These are phyloP conservation scores for Argyresthia albistria DNA, from an alignment of 2,888 invertebrate genomes.

Conservation along the genomic window DNA sequence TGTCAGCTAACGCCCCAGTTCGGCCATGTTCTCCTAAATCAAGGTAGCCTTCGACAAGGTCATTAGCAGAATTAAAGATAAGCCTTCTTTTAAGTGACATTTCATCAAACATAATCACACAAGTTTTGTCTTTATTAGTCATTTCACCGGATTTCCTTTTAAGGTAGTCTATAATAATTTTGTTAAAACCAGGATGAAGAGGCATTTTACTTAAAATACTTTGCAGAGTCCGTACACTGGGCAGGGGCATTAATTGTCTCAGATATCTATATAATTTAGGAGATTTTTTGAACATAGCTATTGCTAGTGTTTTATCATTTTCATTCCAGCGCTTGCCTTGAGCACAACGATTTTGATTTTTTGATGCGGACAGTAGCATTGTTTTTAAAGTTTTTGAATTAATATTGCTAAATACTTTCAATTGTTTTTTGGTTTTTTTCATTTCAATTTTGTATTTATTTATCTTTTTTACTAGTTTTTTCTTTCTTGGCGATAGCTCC, in stretches of 20 bases:
- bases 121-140: slow-evolving; percentile 7
- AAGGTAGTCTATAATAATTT: slow-evolving; percentile 2
- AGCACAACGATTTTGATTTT: background rate
- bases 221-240: slow-evolving; percentile 8
- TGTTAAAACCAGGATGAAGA: slow-evolving; percentile 7
- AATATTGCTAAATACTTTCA: background rate
- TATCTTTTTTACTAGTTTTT: background rate
- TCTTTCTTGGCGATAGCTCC: background rate
- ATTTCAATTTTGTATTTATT: background rate
- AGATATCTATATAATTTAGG: slow-evolving; percentile 8
- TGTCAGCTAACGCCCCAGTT: slow-evolving; percentile 9
- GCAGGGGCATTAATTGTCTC: slow-evolving; percentile 4
- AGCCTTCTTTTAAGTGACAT: slow-evolving; percentile 11
- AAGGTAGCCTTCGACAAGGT: slow-evolving; percentile 13
- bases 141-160: slow-evolving; percentile 4
- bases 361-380: background rate
- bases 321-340: background rate
- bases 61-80: slow-evolving; percentile 5
- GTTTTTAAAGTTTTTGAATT: background rate
- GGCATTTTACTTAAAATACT: slow-evolving; percentile 6
- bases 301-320: background rate
- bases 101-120: slow-evolving; percentile 14
- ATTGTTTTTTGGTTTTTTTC: background rate
- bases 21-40: slow-evolving; percentile 9
- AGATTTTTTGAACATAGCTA: slow-evolving; percentile 9